A percentile compares a stretch with the other conserved stretches of the same genome.
phyloP scores from a whole-genome alignment of 1,140 invertebrate species.

The Heterodera carotae region DNA sequence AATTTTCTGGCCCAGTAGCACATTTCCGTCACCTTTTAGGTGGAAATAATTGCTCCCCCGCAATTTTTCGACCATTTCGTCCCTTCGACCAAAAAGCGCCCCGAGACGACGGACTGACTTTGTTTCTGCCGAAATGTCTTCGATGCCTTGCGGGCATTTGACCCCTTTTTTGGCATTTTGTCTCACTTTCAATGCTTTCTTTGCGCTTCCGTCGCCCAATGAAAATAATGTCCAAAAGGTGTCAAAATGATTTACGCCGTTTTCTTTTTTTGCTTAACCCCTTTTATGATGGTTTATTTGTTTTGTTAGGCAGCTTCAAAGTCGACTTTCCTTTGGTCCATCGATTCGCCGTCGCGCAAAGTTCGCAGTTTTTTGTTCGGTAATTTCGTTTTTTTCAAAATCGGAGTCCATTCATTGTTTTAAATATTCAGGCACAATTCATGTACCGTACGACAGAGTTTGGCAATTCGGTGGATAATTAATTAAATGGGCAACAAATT shows the following conservation, averaged over 20 bases:
- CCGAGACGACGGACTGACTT: background rate
- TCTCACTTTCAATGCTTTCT: background rate
- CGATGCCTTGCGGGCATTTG: background rate
- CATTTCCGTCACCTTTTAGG: conserved; percentile 5
- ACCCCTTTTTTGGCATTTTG: background rate
- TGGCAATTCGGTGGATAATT: conserved; percentile 37
- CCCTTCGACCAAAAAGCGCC: background rate
- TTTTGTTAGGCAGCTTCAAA: no score
- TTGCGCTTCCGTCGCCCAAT: no score
- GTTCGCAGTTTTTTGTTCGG: conserved; percentile 39
- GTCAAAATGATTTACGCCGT: background rate
- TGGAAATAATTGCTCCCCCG: conserved; percentile 4
- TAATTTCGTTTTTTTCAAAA: background rate
- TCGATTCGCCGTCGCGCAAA: conserved; percentile 31
- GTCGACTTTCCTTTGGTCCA: conserved; percentile 39
- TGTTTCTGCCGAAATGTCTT: background rate
- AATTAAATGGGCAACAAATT: conserved; percentile 5
- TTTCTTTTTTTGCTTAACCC: conserved; percentile 8
- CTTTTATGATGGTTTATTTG: no score
- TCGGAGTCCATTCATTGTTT: background rate
- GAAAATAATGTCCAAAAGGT: background rate
- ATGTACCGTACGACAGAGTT: conserved; percentile 39
- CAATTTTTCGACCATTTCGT: background rate
- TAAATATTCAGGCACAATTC: conserved; percentile 27
- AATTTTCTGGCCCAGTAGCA: background rate